Conservation (phyloP, 2,888 invertebrate species). For the Mythimna lalbum region DNA sequence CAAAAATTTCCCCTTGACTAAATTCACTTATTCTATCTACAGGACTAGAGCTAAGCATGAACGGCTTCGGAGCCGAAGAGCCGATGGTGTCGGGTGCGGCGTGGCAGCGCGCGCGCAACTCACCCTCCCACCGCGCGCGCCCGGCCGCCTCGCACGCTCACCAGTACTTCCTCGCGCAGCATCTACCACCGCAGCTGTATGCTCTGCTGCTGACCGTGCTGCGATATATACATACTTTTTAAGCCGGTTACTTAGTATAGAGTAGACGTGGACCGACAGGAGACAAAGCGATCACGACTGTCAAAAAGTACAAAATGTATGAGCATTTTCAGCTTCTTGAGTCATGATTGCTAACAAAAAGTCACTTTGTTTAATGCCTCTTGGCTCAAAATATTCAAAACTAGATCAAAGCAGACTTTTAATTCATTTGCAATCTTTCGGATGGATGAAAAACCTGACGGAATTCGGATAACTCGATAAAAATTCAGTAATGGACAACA, state of each 20-base stretch:
- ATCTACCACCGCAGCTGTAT: slow-evolving; percentile 82
- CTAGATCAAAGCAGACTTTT: too few relatives aligned
- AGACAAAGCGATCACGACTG: background rate
- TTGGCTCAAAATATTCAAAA: background rate
- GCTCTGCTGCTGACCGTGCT: slow-evolving; percentile 79
- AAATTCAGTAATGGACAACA: too few relatives aligned
- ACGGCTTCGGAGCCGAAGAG: slow-evolving; percentile 83
- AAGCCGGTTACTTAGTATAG: slow-evolving; percentile 47
- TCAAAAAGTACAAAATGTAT: background rate
- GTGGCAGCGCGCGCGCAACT: slow-evolving; percentile 84
- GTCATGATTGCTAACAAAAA: background rate
- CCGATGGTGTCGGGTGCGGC: slow-evolving; percentile 88
- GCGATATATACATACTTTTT: slow-evolving; percentile 80
- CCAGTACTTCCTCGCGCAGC: slow-evolving; percentile 79
- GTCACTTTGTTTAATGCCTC: background rate
- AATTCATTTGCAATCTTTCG: too few relatives aligned
- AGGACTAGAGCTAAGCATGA: slow-evolving; percentile 86
- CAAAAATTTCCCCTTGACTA: background rate
- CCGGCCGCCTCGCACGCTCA: slow-evolving; percentile 83
- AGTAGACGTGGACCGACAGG: slow-evolving; percentile 1
- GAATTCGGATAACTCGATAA: too few relatives aligned
- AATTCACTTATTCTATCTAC: slow-evolving; percentile 18
- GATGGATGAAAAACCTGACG: too few relatives aligned
- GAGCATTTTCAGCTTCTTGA: background rate
- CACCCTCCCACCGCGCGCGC: slow-evolving; percentile 71